phyloP scores from a whole-genome alignment of 2,888 invertebrate genomes.

The Embidobia sp. region DNA sequence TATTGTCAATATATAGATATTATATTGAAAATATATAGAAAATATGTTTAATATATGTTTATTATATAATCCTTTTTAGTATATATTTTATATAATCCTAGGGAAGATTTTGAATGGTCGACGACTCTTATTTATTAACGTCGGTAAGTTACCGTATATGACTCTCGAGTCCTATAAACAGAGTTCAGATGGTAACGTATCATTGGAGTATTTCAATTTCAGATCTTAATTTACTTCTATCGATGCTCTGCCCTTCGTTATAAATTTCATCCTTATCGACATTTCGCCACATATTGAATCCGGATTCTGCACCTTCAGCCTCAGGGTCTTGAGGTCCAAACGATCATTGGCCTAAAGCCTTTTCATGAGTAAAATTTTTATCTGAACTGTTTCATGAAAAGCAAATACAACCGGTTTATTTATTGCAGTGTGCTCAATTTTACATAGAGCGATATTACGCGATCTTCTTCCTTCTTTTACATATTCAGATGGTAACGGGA shows the following conservation, averaged over 20 bases:
- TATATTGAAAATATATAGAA: no score
- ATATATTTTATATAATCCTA: no score
- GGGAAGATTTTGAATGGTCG: no score
- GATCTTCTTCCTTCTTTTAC: conserved; percentile 70
- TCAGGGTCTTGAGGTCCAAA: background rate
- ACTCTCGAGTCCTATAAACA: no score
- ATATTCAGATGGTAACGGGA: conserved; percentile 51
- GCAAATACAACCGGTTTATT: conserved; percentile 54
- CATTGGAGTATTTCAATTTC: no score
- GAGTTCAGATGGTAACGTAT: no score
- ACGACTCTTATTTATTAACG: no score
- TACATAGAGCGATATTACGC: conserved; percentile 58
- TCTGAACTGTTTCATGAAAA: conserved; percentile 32
- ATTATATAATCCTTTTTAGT: no score
- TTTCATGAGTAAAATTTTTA: conserved; percentile 15
- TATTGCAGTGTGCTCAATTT: conserved; percentile 50
- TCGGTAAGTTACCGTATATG: no score
- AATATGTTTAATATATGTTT: no score
- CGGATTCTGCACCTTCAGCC: conserved; percentile 1
- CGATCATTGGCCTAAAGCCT: conserved; percentile 13
- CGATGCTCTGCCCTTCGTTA: conserved; percentile 5
- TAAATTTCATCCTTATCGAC: conserved; percentile 50
- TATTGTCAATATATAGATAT: no score
- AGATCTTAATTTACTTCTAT: no score
- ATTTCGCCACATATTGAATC: conserved; percentile 2